Base-by-base conservation (phyloP, 2,797 vertebrate genomes). In the Enteromius thamalakanensis region DNA sequence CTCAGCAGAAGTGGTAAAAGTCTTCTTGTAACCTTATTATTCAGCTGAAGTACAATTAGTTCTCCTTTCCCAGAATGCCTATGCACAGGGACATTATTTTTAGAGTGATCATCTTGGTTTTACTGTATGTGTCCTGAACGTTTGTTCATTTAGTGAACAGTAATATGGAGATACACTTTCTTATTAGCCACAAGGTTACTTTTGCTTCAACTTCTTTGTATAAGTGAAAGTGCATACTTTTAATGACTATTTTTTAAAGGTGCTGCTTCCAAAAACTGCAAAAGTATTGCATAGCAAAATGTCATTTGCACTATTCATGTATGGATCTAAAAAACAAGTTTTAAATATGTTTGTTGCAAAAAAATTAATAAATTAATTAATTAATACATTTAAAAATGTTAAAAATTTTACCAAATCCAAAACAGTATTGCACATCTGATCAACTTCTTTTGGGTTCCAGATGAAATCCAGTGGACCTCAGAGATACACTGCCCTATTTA, bases 11-110 rank as follows among this genome's bases (percentile, higher is more conserved):
- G 45, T 21, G 47, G 45, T 40, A 14, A 64, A 72, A 7, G 19
- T 64, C 14, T 14, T 75, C 60, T 40, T 64, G 10, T 67, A 67
- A 65, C 69, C 12, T 26, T 71, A 60, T 21, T 71, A 37, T 49
- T 70, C 34, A 58, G 10, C 49, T 5, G 12, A 19, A 69, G 51
- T 23, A 6, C 12, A 62, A 51, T 74, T 72, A 71, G 58, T 81
- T 81, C 70, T 47, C 60, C 19, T 82, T 76, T 82, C 71, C 32
- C 5, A 55, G 23, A 82, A 82, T 7, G 17, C n/a, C 2, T 42
- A 11, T 21, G 71, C 53, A 62, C 37, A 47, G 6, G n/a, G 23
- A 37, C 21, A 4, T 23, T 34, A 65, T 45, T 37, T 65, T 53
- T 70, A 62, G 69, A 53, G 2, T 32, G 37, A 3, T 37, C 9